Evolutionary conservation across 2,888 invertebrate species (phyloP), one percentile per base, ranked within the genome.

Genomic region (Polydrusus tereticollis): DNA sequence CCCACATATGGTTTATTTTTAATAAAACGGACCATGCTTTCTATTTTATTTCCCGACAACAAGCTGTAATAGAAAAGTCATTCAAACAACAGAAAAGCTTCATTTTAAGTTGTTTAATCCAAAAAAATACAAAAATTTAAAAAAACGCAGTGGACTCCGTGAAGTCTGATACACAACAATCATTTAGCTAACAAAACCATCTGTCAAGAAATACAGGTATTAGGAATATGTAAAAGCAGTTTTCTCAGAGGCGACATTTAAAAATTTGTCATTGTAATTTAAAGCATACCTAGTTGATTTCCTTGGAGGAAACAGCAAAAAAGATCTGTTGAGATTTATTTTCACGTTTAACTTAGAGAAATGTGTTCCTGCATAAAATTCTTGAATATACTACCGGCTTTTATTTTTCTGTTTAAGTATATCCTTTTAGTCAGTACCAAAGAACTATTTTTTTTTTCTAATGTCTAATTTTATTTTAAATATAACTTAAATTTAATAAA

Each of bases 281-380:
- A 6, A 20, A 18, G 45, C 20, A 10, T 18, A n/a, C n/a, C n/a
- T n/a, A 20, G 8, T 18, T 45, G 20, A 45, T 45, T 45, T 45
- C 45, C 45, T 45, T 45, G 6, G 45, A 45, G 45, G 20, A 20
- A 45, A 45, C 45, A 45, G 20, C 8, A 20, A 18, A 1, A 8
- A 45, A 20, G 45, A 45, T 45, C 45, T 20, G 45, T 45, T 18
- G 20, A 45, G 45, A 45, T 45, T 45, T 45, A 45, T 45, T 45
- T 45, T 7, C 20, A 20, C 45, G 18, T 20, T 20, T 45, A 45
- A 8, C 1, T 45, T 45, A 41, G 41, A 41, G 16, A 41, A 41
- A 41, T 14, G 41, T 41, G 16, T 41, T 16, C 7, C 16, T n/a
- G 16, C 41, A 41, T 41, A 12, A 41, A 16, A 6, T 41, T n/a